Evolutionary conservation across 2,888 invertebrate species (phyloP).

Genomic region (Ormyrus pomaceus): DNA sequence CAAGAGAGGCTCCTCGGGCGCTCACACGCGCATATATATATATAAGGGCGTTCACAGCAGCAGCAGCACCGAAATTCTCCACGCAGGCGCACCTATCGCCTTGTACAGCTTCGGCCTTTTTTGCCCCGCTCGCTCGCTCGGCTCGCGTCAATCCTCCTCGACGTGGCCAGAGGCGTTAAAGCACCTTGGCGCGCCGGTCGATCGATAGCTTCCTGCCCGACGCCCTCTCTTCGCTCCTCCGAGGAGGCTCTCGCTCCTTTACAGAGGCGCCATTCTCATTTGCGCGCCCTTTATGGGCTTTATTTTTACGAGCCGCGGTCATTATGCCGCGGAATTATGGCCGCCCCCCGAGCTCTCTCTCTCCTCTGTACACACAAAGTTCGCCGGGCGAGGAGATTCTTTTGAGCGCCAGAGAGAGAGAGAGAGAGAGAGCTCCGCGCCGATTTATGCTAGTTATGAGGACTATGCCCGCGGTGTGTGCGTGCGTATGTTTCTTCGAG

Average conservation of each 20-base stretch:
- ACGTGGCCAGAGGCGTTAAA: slow-evolving; percentile 33
- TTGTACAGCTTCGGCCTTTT: not conserved
- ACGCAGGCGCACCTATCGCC: not conserved
- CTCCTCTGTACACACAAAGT: no score
- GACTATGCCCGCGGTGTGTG: not conserved
- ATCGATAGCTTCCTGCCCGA: slow-evolving; percentile 38
- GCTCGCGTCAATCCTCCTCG: slow-evolving; percentile 27
- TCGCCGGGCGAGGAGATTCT: not conserved
- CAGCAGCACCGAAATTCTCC: not conserved
- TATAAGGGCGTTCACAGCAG: not conserved
- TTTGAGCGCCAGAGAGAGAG: not conserved
- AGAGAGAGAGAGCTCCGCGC: not conserved
- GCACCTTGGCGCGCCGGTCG: slow-evolving; percentile 27
- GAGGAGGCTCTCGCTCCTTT: no score
- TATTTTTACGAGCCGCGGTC: slow-evolving; percentile 28
- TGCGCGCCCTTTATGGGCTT: slow-evolving; percentile 29
- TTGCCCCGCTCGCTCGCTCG: not conserved
- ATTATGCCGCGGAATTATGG: not conserved
- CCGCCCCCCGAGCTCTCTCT: no score
- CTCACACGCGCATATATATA: not conserved
- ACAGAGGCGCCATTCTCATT: slow-evolving; percentile 22
- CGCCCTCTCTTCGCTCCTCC: no score
- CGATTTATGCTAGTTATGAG: not conserved
- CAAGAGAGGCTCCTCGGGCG: slow-evolving; percentile 3
- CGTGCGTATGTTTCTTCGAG: not conserved